Percentiles rank a stretch among this genome's conserved stretches.
These are phyloP conservation scores for Felis chaus DNA, from an alignment of 2,113 vertebrate genomes.

Conservation along the genomic window DNA sequence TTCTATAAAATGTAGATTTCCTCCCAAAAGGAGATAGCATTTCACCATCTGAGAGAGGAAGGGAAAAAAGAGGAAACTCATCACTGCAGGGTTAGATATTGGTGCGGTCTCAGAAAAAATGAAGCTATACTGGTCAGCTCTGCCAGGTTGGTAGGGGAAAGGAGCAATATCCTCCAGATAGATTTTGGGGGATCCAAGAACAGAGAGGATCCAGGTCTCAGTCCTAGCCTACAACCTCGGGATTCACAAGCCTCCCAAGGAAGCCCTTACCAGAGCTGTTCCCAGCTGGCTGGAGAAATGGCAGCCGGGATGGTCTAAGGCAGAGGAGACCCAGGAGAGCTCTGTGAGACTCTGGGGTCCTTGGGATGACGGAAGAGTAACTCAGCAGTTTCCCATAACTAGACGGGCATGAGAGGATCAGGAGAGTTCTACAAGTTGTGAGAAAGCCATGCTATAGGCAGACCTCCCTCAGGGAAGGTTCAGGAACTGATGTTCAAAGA, in stretches of 20 bases:
- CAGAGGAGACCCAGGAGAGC: not conserved
- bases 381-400: not conserved
- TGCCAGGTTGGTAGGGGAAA: not conserved
- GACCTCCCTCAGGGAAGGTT: not conserved
- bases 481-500: not conserved
- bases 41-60: not conserved
- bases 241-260: not conserved
- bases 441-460: rapidly evolving
- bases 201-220: not conserved
- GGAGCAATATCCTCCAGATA: not conserved
- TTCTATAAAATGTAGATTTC: not conserved
- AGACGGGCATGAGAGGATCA: not conserved
- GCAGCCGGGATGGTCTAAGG: not conserved
- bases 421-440: not conserved
- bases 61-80: not conserved
- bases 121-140: not conserved
- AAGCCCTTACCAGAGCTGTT: not conserved
- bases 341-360: not conserved
- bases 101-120: not conserved
- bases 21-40: not conserved
- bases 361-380: not conserved
- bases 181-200: not conserved
- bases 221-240: not conserved
- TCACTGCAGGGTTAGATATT: not conserved
- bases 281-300: not conserved